A percentile compares a stretch with the other conserved stretches of the same genome.
Evolutionary conservation across 2,113 vertebrate genomes (phyloP).

Genomic region (Nesoenas mayeri): DNA sequence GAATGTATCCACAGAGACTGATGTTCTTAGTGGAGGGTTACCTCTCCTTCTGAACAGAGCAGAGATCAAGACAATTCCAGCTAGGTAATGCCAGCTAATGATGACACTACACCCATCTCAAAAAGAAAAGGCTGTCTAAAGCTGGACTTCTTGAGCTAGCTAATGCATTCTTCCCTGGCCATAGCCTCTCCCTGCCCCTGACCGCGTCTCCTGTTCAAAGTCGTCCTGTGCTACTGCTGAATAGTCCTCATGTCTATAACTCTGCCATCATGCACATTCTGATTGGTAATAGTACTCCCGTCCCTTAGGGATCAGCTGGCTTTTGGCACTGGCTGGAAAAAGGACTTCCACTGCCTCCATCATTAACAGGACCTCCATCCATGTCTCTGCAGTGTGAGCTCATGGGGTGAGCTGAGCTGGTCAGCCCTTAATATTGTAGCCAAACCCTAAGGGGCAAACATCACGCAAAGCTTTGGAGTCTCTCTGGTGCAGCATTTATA

Average conservation of each 20-base stretch:
- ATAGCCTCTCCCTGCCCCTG: background rate
- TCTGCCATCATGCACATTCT: background rate
- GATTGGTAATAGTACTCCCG: background rate
- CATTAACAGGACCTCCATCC: background rate
- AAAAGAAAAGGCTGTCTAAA: background rate
- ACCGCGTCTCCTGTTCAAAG: background rate
- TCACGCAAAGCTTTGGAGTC: background rate
- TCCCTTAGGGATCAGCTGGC: background rate
- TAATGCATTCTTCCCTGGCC: background rate
- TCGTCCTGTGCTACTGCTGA: background rate
- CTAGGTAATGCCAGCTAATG: background rate
- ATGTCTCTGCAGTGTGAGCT: background rate
- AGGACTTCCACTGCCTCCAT: background rate
- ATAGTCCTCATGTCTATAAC: background rate
- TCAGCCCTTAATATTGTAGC: background rate
- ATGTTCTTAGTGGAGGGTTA: background rate
- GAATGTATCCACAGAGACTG: background rate
- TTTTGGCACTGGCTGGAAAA: background rate
- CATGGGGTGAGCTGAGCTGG: background rate
- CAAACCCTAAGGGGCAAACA: background rate
- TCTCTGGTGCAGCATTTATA: background rate
- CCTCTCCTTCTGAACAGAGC: background rate
- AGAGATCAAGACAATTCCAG: background rate
- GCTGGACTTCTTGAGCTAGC: background rate
- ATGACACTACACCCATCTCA: background rate